A percentile compares a stretch with the other conserved stretches of the same genome.
phyloP scores from a whole-genome alignment of 2,888 invertebrate genomes.

The Aphodius granarius region DNA sequence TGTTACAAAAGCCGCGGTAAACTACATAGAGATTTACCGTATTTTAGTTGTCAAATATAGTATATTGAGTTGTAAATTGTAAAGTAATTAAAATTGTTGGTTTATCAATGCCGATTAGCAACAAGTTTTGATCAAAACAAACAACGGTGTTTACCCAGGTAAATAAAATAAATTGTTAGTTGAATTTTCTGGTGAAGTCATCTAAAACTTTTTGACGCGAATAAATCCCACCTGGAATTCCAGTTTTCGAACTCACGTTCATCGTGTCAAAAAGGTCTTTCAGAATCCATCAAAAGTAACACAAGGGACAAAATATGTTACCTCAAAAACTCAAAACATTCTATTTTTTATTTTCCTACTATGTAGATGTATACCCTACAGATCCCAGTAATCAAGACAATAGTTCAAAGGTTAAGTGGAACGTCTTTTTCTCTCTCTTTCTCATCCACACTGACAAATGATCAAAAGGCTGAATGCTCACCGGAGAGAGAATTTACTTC shows the following conservation, averaged over 20 bases:
- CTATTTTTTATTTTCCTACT: no score
- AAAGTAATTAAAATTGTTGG: neutral
- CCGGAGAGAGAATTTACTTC: slow-evolving; percentile 9
- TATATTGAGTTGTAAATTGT: neutral
- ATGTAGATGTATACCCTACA: no score
- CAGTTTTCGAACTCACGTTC: no score
- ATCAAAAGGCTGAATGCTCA: neutral
- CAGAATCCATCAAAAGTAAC: no score
- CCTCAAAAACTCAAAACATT: no score
- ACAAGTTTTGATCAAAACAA: neutral
- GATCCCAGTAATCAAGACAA: neutral
- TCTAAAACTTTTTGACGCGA: neutral
- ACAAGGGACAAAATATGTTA: no score
- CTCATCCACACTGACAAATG: neutral
- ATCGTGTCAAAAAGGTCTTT: no score
- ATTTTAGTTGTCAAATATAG: neutral
- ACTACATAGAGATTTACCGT: neutral
- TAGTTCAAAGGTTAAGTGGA: neutral
- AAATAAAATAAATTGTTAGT: neutral
- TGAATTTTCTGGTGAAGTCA: neutral
- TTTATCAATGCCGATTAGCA: neutral
- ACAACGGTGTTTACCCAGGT: neutral
- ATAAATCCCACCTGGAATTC: no score
- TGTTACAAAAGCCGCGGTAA: neutral
- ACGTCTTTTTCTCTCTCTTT: neutral